A percentile compares a stretch with the other conserved stretches of the same genome.
These are phyloP conservation scores for Scarus forsteni DNA, from an alignment of 2,797 vertebrate genomes.

Conservation along the genomic window DNA sequence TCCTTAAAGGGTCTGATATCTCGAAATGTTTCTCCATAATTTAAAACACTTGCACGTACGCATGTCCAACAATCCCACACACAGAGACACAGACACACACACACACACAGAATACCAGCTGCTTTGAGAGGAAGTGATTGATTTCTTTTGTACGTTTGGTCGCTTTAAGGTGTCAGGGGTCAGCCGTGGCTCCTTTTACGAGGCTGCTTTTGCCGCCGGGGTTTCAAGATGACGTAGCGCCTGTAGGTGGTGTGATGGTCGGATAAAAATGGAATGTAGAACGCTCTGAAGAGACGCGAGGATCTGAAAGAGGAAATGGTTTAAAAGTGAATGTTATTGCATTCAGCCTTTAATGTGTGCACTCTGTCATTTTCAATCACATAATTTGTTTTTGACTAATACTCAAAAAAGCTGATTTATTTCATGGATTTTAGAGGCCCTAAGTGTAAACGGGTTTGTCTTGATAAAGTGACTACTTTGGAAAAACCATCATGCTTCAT, in stretches of 20 bases:
- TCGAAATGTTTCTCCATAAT: slow-evolving; percentile 41
- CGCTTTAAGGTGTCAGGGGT: slow-evolving; percentile 19
- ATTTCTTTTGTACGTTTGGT: slow-evolving; percentile 30
- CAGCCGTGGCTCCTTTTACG: slow-evolving; percentile 83
- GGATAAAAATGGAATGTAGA: slow-evolving; percentile 94
- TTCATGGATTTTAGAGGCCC: too few species aligned
- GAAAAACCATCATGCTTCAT: too few species aligned
- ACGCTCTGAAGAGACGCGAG: slow-evolving; percentile 90
- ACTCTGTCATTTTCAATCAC: neutral
- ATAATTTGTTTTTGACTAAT: neutral
- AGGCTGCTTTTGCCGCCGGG: slow-evolving; percentile 86
- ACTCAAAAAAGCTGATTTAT: neutral
- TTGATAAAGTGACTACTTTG: too few species aligned
- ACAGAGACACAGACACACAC: slow-evolving; percentile 20
- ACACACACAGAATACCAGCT: slow-evolving; percentile 46
- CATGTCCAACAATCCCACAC: slow-evolving; percentile 22
- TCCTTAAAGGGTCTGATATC: slow-evolving; percentile 70
- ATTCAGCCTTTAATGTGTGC: neutral
- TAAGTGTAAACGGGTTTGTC: too few species aligned
- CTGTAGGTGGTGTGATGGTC: slow-evolving; percentile 90
- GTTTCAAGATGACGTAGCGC: slow-evolving; percentile 94
- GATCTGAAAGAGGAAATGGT: slow-evolving; percentile 84
- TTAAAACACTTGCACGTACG: slow-evolving; percentile 34
- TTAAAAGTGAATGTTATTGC: neutral
- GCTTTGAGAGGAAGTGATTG: slow-evolving; percentile 45